These are phyloP conservation scores for Pogonomyrmex californicus DNA, from an alignment of 1,140 invertebrate genomes.

Conservation along the genomic window DNA sequence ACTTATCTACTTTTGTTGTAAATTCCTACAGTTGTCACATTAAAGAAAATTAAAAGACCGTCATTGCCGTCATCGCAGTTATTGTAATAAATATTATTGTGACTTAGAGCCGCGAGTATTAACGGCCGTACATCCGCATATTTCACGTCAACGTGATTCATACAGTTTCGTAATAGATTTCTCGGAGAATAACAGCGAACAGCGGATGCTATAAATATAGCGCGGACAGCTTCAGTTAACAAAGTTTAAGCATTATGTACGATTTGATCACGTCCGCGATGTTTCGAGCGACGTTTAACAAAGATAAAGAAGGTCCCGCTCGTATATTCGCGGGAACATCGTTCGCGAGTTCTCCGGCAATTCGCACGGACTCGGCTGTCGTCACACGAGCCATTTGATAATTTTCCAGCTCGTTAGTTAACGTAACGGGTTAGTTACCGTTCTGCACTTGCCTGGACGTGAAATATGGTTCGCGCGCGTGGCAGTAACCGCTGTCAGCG, in stretches of 20 bases:
- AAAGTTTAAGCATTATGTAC: slow-evolving; percentile 49
- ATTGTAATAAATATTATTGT: slow-evolving; percentile 13
- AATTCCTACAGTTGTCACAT: slow-evolving; percentile 19
- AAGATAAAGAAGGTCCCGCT: slow-evolving; percentile 45
- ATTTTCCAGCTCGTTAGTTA: slow-evolving; percentile 69
- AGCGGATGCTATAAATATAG: slow-evolving; percentile 1
- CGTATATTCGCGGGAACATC: slow-evolving; percentile 46
- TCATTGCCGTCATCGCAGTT: neutral
- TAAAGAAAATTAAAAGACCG: slow-evolving; percentile 18
- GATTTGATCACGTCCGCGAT: slow-evolving; percentile 38
- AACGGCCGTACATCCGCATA: neutral
- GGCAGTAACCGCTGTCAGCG: slow-evolving; percentile 43
- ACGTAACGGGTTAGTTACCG: slow-evolving; percentile 61
- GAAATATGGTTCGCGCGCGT: slow-evolving; percentile 40
- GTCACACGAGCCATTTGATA: slow-evolving; percentile 64
- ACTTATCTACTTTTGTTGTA: neutral
- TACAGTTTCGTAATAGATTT: slow-evolving; percentile 1
- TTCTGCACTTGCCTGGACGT: slow-evolving; percentile 31
- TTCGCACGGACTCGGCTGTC: slow-evolving; percentile 53
- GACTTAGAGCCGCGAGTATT: slow-evolving; percentile 2
- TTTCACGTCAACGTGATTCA: neutral
- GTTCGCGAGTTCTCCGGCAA: slow-evolving; percentile 35
- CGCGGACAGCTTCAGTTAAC: neutral
- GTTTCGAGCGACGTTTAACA: neutral
- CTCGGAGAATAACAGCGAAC: slow-evolving; percentile 10